Evolutionary conservation across 2,888 invertebrate genomes (phyloP).

Genomic region (Scaptomyza polygonia): DNA sequence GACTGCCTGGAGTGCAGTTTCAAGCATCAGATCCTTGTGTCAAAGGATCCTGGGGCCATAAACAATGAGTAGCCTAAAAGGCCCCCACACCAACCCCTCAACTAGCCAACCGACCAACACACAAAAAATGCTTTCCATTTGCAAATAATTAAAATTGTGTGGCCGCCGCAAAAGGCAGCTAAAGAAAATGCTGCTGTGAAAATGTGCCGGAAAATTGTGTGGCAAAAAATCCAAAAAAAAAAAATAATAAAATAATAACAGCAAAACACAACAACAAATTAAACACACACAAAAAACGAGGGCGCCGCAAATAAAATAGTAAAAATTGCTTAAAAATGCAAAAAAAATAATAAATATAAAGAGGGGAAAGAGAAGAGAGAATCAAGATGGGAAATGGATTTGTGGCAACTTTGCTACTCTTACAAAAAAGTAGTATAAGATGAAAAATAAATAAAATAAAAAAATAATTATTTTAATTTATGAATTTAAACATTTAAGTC

Average conservation of each 20-base stretch:
- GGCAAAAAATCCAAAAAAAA: slow-evolving; percentile 44
- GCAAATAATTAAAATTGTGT: slow-evolving; percentile 73
- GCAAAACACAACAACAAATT: slow-evolving; percentile 27
- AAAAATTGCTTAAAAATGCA: slow-evolving; percentile 59
- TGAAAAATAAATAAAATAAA: no score
- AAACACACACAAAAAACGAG: slow-evolving; percentile 45
- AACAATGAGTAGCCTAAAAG: slow-evolving; percentile 46
- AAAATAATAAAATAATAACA: slow-evolving; percentile 26
- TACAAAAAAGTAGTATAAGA: background rate
- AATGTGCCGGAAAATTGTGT: slow-evolving; percentile 64
- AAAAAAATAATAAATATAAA: slow-evolving; percentile 22
- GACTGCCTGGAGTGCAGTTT: slow-evolving; percentile 24
- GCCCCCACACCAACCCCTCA: background rate
- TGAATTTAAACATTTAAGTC: no score
- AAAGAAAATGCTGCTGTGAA: slow-evolving; percentile 31
- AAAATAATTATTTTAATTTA: no score
- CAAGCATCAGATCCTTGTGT: slow-evolving; percentile 45
- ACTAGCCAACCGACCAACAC: background rate
- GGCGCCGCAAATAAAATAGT: slow-evolving; percentile 54
- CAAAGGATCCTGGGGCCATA: slow-evolving; percentile 39
- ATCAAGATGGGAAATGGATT: background rate
- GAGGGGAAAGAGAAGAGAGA: background rate
- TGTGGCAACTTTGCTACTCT: background rate
- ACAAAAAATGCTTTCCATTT: slow-evolving; percentile 34
- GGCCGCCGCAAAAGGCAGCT: slow-evolving; percentile 35